Percentiles rank a stretch among this genome's conserved stretches.
These are phyloP conservation scores for Tokudaia tokunoshimensis DNA, from an alignment of 2,797 vertebrate species.

Conservation along the genomic window DNA sequence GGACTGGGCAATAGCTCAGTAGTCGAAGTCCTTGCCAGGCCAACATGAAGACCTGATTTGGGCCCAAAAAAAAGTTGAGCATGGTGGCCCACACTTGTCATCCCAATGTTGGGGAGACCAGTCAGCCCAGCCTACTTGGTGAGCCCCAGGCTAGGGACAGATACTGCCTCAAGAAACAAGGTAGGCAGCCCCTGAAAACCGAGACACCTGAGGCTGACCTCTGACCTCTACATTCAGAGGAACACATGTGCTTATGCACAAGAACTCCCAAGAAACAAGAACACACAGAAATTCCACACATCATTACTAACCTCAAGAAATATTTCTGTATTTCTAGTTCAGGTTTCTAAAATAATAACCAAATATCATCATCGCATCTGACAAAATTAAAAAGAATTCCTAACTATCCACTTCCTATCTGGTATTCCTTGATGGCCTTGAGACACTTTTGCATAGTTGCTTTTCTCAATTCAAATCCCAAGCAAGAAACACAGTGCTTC, in stretches of 20 bases:
- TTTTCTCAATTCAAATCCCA: conserved; percentile 15
- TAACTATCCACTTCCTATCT: not conserved
- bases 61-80: not conserved
- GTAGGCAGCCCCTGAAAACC: not conserved
- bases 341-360: not conserved
- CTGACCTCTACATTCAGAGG: not conserved
- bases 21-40: not conserved
- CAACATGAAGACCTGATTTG: not conserved
- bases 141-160: not conserved
- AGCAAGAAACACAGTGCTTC: not conserved
- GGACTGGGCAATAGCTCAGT: not conserved
- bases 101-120: not conserved
- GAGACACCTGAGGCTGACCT: not conserved
- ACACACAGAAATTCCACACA: not conserved
- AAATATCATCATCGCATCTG: conserved; percentile 1
- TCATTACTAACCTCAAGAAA: not conserved
- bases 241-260: not conserved
- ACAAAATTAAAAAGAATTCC: conserved; percentile 55
- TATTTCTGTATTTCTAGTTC: not conserved
- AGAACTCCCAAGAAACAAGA: not conserved
- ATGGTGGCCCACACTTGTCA: not conserved
- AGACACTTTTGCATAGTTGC: not conserved
- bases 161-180: not conserved
- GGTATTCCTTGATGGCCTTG: not conserved
- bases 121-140: not conserved